phyloP scores from a whole-genome alignment of 2,113 vertebrate species.

The Nerophis ophidion region DNA sequence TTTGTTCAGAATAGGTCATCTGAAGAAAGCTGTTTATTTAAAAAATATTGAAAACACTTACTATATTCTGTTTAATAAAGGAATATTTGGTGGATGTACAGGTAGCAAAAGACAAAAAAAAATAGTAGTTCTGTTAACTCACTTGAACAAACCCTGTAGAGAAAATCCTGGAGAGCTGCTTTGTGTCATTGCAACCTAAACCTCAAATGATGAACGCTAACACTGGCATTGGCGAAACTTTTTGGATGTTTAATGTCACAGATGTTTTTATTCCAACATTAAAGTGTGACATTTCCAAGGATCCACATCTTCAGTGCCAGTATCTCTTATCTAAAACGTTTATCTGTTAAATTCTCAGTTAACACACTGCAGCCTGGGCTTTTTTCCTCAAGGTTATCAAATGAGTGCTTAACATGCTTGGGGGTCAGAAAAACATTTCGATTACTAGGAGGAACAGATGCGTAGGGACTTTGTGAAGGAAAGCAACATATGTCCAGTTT shows the following conservation, averaged over 20 bases:
- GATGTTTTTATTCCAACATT: not conserved
- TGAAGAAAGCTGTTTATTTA: no score
- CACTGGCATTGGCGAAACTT: no score
- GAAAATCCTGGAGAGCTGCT: no score
- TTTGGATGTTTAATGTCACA: not conserved
- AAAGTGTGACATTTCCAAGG: not conserved
- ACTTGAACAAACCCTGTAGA: no score
- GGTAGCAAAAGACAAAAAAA: no score
- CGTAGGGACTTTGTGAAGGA: conserved; percentile 13
- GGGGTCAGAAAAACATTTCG: conserved; percentile 28
- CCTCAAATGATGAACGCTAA: no score
- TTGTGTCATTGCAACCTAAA: no score
- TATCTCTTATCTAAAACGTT: not conserved
- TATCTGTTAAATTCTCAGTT: not conserved
- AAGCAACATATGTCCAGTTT: conserved; percentile 4
- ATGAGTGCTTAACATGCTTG: conserved; percentile 36
- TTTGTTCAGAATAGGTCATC: no score
- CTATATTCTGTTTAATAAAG: no score
- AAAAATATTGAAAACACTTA: no score
- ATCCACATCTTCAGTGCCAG: not conserved
- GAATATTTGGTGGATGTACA: no score
- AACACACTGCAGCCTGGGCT: not conserved
- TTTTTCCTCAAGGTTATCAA: conserved; percentile 26
- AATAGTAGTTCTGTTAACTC: no score
- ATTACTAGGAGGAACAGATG: conserved; percentile 24